These are phyloP conservation scores for Peromyscus maniculatus DNA, from an alignment of 2,113 vertebrate genomes.

Conservation along the genomic window DNA sequence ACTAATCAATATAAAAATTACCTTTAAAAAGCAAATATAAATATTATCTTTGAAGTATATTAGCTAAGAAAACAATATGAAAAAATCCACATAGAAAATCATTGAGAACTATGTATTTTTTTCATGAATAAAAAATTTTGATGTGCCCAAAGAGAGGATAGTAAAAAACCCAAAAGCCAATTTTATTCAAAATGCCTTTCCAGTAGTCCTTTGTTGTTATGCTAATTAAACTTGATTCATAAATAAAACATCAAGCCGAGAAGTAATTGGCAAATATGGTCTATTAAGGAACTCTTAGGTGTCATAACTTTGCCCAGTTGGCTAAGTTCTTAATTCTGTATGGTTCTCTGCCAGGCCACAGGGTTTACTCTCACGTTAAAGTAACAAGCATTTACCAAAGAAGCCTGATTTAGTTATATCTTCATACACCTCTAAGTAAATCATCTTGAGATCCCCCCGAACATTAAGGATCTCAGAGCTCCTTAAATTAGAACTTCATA, in stretches of 20 bases:
- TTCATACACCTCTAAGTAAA: conserved; percentile 26
- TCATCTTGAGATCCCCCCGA: not conserved
- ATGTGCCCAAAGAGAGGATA: conserved; percentile 53
- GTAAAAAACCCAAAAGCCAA: conserved; percentile 67
- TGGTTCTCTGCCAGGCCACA: conserved; percentile 47
- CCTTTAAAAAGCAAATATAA: conserved; percentile 47
- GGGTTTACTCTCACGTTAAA: conserved; percentile 51
- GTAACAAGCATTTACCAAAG: conserved; percentile 28
- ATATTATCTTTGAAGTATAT: conserved; percentile 24
- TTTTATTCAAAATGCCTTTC: conserved; percentile 65
- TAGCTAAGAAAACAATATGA: conserved; percentile 19
- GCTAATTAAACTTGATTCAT: conserved; percentile 77
- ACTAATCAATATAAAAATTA: conserved; percentile 41
- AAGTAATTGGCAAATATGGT: conserved; percentile 65
- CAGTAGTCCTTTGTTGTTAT: conserved; percentile 68
- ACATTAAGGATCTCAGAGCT: not conserved
- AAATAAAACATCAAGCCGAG: conserved; percentile 73
- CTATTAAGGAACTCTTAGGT: conserved; percentile 59
- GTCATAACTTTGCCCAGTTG: conserved; percentile 61
- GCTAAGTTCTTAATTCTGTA: conserved; percentile 23
- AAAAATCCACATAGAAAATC: conserved; percentile 4
- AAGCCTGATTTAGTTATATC: not conserved
- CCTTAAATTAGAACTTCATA: conserved; percentile 3
- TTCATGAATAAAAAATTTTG: conserved; percentile 56
- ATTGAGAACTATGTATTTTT: conserved; percentile 43